Percentiles rank a stretch among this genome's conserved stretches.
Evolutionary conservation across 2,888 invertebrate species (phyloP).

Genomic region (Clunio marinus): DNA sequence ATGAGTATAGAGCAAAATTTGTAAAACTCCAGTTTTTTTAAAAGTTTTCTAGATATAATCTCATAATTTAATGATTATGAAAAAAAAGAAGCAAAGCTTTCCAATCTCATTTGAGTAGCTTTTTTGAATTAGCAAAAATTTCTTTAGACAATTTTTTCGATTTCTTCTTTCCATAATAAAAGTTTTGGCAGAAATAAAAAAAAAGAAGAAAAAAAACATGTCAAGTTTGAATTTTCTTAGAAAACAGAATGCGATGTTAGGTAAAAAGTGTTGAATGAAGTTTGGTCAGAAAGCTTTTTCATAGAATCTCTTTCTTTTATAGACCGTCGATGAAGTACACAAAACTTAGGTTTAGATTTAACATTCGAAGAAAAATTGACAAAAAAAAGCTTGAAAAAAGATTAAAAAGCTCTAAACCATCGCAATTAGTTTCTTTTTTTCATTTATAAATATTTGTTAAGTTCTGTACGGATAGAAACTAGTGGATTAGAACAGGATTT

Average conservation of each 20-base stretch:
- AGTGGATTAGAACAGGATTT: too few relatives aligned
- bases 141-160: not conserved
- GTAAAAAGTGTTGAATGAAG: not conserved
- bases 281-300: not conserved
- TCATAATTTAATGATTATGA: too few relatives aligned
- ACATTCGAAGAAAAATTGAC: slow-evolving; percentile 7
- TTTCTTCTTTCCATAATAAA: slow-evolving; percentile 3
- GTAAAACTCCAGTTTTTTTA: too few relatives aligned
- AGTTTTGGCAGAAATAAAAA: not conserved
- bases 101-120: not conserved
- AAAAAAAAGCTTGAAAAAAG: not conserved
- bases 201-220: not conserved
- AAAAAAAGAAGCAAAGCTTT: not conserved
- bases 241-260: too few relatives aligned
- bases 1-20: too few relatives aligned
- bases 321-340: slow-evolving; percentile 5
- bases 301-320: slow-evolving; percentile 15
- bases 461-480: not conserved
- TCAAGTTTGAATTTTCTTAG: slow-evolving; percentile 9
- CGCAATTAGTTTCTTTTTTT: slow-evolving; percentile 10
- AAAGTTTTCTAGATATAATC: slow-evolving; percentile 1
- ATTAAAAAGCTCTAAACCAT: slow-evolving; percentile 19
- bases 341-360: not conserved
- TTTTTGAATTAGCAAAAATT: not conserved
- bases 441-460: not conserved